Evolutionary conservation across 1,140 invertebrate genomes (phyloP), one percentile per base, ranked within the genome.

Genomic region (Zelostemma sp.): DNA sequence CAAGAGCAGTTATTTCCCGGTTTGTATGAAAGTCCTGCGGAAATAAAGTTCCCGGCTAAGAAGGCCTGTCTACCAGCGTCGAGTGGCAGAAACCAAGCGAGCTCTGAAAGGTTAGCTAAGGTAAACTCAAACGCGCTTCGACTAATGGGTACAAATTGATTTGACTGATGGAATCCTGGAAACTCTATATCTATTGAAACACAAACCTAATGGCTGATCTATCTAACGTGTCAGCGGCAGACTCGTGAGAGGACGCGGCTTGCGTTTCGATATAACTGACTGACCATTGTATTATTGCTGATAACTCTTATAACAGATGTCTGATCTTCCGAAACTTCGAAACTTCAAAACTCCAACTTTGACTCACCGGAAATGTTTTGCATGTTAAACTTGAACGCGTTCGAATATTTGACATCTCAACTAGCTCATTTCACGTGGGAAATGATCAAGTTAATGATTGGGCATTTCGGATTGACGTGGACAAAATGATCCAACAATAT

Each of bases 101-200:
- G 46, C 25, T 47, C 28, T 69, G 68, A 79, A 78, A 80, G 71
- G 71, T 72, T 75, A 75, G 54, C 64, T 67, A 74, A 76, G 72
- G 69, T 68, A 77, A 81, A 80, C 80, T 72, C 66, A 68, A 69
- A 65, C 73, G 68, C 49, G 54, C 57, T 43, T 53, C 19, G 59
- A 74, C 76, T 84, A 84, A 84, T 84, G 82, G 82, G 66, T 76
- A 80, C 79, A 84, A 84, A 83, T 84, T 84, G 82, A 84, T 81
- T 82, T 80, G 74, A 81, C 77, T 78, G 77, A 81, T 79, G 80
- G 80, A 82, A 83, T 82, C 64, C 71, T 14, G 67, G 82, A 82
- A 84, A 84, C 71, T 80, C 75, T 75, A 84, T 84, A 83, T 77
- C 76, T 56, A 72, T 56, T 76, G 76, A 80, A 81, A 82, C 69